Conservation (phyloP, 2,797 vertebrate species). For the Phalanger gymnotis region DNA sequence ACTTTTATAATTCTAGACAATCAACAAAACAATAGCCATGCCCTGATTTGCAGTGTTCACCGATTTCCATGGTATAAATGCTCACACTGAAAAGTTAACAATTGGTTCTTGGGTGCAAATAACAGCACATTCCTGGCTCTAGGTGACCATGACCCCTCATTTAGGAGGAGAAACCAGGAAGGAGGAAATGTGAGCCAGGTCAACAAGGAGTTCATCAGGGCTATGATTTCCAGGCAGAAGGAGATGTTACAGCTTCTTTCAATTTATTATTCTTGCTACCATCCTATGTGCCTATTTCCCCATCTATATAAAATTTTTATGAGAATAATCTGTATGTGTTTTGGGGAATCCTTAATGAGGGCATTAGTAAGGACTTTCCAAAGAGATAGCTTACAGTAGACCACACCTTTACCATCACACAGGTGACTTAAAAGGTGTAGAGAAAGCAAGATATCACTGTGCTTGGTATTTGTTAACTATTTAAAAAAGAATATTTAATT, state of each 20-base stretch:
- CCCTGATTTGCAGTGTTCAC: neutral
- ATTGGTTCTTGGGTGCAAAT: neutral
- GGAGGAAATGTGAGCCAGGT: neutral
- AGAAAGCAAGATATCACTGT: neutral
- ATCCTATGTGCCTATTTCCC: constrained; percentile 69
- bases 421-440: neutral
- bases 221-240: neutral
- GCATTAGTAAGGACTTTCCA: neutral
- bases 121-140: neutral
- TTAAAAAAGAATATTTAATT: neutral
- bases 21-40: neutral
- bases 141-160: neutral
- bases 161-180: neutral
- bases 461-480: neutral
- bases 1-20: neutral
- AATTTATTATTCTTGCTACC: neutral
- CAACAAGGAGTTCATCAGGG: neutral
- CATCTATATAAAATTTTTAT: neutral
- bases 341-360: neutral
- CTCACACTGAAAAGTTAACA: neutral
- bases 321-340: neutral
- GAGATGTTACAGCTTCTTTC: neutral
- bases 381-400: neutral
- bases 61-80: neutral
- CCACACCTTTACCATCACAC: neutral